Conservation (phyloP, 2,113 vertebrate genomes). For the Steatornis caripensis region DNA sequence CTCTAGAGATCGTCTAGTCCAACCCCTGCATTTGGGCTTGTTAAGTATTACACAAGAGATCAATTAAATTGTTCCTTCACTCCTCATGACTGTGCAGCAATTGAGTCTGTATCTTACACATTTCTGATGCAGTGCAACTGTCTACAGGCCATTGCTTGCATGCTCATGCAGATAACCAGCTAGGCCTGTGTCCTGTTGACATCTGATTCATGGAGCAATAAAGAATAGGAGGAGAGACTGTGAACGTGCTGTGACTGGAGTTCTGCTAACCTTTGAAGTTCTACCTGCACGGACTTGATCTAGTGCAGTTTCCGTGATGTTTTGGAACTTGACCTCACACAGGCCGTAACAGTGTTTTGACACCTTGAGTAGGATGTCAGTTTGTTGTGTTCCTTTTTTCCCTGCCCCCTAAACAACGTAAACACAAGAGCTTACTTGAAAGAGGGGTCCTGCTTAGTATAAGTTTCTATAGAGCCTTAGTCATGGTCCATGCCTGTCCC, state of each 20-base stretch:
- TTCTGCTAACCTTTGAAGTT: too few relatives aligned
- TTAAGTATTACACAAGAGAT: neutral
- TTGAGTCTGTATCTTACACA: neutral
- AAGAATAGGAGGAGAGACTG: neutral
- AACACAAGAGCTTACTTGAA: neutral
- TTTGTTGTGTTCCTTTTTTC: neutral
- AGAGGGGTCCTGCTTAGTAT: neutral
- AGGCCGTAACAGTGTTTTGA: neutral
- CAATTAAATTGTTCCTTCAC: neutral
- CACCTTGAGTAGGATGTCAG: neutral
- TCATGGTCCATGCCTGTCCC: neutral
- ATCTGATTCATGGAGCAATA: neutral
- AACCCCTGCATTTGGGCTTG: neutral
- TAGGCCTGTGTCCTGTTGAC: neutral
- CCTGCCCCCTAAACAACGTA: neutral
- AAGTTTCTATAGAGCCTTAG: neutral
- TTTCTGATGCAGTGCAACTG: neutral
- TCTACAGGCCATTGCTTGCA: neutral
- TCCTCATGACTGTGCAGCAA: neutral
- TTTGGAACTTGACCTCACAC: neutral
- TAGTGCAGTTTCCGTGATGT: neutral
- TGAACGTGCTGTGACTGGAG: neutral
- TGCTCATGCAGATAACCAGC: neutral
- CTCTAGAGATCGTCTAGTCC: too few relatives aligned
- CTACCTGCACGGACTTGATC: neutral